Conservation (phyloP, 1,140 invertebrate species). For the Calosoma granatense region DNA sequence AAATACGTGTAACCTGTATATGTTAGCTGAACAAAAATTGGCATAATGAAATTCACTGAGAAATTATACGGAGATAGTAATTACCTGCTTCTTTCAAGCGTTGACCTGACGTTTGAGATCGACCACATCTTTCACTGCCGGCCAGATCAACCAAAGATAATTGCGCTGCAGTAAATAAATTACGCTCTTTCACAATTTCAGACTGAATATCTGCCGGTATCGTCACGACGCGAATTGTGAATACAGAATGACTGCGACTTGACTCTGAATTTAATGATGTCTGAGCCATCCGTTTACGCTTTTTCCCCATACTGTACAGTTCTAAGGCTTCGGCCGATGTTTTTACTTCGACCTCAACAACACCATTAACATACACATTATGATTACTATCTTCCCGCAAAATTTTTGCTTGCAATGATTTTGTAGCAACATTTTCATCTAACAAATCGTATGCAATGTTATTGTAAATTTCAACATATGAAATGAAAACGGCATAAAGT, state of each 20-base stretch:
- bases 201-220: background rate
- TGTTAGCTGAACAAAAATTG: no score
- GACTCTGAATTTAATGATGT: conserved; percentile 86
- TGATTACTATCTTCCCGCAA: conserved; percentile 66
- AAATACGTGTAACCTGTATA: no score
- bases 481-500: conserved; percentile 85
- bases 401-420: conserved; percentile 50
- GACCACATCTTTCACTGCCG: conserved; percentile 79
- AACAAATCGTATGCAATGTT: conserved; percentile 95
- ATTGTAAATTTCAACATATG: conserved; percentile 97
- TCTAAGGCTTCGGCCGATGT: conserved; percentile 87
- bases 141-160: conserved; percentile 91
- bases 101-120: conserved; percentile 65
- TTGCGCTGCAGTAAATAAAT: conserved; percentile 59
- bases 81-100: background rate
- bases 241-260: conserved; percentile 88
- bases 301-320: conserved; percentile 68
- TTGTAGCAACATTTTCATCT: conserved; percentile 49
- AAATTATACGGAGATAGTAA: no score
- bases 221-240: conserved; percentile 76
- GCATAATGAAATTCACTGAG: no score
- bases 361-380: conserved; percentile 86
- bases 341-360: conserved; percentile 84
- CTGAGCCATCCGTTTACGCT: conserved; percentile 74
- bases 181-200: no score